Base-by-base conservation (phyloP, 1,140 invertebrate genomes). In the Pteromalus puparum region DNA sequence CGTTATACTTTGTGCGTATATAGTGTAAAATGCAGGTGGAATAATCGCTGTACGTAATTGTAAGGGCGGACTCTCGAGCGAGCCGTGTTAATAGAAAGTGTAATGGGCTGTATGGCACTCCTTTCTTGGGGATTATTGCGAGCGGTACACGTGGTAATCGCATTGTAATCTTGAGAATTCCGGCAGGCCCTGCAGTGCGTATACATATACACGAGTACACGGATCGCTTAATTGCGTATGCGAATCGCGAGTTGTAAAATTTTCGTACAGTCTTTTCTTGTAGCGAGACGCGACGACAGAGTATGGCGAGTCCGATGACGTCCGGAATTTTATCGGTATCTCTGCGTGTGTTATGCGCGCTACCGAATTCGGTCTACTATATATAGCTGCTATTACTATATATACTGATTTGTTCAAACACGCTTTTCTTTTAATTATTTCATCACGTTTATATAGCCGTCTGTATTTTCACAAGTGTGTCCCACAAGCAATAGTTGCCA, bases 11-110 rank as follows among this genome's bases (percentile, higher is more conserved):
- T 61, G 48, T 61, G 53, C 53, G 21, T 61, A 61, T 34, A 42
- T 42, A 42, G 38, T 70, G 67, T 12, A 30, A 34, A 34, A 21
- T 73, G 72, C 72, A 34, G 26, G 34, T 15, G 26, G 30, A 30
- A 76, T 76, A 76, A 76, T 76, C 42, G 74, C n/a, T 21, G 46
- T n/a, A 48, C 42, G 38, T 76, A 76, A 76, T 76, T 76, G 21
- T 61, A 12, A 70, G 53, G 53, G 53, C 18, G 53, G 18, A 18
- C 53, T 21, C 7, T 18, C 21, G 6, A 26, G 28, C 26, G 68
- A 28, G 26, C 24, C 10, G 72, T 74, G 28, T 74, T 74, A 74
- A 74, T 74, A 42, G 72, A 74, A 74, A 74, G 21, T 21, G 28
- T 74, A 74, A 42, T 74, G 72, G 18, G 34, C 6, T 13, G 1